These are phyloP conservation scores for Hyperopisus bebe DNA, from an alignment of 2,113 vertebrate genomes.

Conservation along the genomic window DNA sequence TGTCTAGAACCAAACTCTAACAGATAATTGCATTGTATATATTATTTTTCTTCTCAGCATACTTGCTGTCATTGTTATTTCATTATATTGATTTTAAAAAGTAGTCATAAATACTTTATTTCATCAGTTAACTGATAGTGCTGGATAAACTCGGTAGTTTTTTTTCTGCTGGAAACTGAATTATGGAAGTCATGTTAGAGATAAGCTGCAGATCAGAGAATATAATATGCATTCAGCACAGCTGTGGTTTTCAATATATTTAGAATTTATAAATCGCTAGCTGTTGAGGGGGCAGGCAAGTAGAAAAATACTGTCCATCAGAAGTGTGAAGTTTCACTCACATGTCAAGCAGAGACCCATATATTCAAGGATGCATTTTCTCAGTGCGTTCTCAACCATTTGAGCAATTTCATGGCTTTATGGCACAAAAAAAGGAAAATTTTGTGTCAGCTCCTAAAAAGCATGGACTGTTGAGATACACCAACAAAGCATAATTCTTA, in stretches of 20 bases:
- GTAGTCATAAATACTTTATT: background rate
- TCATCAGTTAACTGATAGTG: background rate
- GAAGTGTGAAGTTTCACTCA: slow-evolving; percentile 9
- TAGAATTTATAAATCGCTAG: slow-evolving; percentile 18
- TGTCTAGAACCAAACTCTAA: background rate
- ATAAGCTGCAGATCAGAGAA: slow-evolving; percentile 16
- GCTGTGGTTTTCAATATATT: slow-evolving; percentile 18
- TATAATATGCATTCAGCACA: slow-evolving; percentile 18
- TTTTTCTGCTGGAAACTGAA: slow-evolving; percentile 7
- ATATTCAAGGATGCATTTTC: slow-evolving; percentile 6
- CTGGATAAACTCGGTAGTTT: background rate
- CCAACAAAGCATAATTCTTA: background rate
- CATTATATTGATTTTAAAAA: background rate
- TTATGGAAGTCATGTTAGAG: background rate
- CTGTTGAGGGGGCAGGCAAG: slow-evolving; percentile 17
- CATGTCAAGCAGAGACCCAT: slow-evolving; percentile 11
- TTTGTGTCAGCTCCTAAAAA: background rate
- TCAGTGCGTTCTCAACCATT: slow-evolving; percentile 10
- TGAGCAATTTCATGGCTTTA: slow-evolving; percentile 12
- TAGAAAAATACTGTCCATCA: slow-evolving; percentile 23
- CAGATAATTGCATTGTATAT: background rate
- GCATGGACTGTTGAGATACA: background rate
- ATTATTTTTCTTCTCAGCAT: background rate
- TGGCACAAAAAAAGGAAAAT: background rate
- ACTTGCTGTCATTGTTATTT: background rate